A percentile compares a stretch with the other conserved stretches of the same genome.
Conservation (phyloP, 2,888 invertebrate species). For the Cosmopolites sordidus region DNA sequence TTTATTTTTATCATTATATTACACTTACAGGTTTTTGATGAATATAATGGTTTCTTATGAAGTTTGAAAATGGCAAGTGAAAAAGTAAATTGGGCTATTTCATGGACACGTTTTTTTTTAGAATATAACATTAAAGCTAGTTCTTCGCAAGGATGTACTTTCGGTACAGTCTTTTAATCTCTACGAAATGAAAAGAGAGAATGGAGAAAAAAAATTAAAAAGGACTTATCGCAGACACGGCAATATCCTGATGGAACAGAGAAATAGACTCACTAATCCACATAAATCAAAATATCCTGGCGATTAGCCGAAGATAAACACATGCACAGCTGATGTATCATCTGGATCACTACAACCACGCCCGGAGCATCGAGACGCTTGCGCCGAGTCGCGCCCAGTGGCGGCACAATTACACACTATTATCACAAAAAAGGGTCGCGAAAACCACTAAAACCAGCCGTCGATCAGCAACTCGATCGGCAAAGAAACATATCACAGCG, state of each 20-base stretch:
- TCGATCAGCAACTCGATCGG: constrained; percentile 24
- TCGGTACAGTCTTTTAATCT: constrained; percentile 27
- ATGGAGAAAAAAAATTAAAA: too few species aligned
- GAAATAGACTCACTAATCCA: constrained; percentile 16
- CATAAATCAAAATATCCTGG: constrained; percentile 23
- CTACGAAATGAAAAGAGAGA: constrained; percentile 21
- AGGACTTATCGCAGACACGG: constrained; percentile 20
- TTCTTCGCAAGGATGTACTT: constrained; percentile 17
- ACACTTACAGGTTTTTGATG: too few species aligned
- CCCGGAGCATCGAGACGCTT: constrained; percentile 44
- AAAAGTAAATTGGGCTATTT: too few species aligned
- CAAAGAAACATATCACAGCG: constrained; percentile 42
- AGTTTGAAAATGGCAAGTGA: too few species aligned
- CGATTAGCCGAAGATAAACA: constrained; percentile 31
- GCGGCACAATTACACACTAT: constrained; percentile 47
- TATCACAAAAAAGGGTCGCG: constrained; percentile 48
- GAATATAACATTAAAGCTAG: neutral
- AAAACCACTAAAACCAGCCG: constrained; percentile 39
- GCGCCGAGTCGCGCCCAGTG: constrained; percentile 32
- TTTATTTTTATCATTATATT: too few species aligned
- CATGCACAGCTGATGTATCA: constrained; percentile 45
- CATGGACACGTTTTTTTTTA: too few species aligned
- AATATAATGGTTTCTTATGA: too few species aligned
- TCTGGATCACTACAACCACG: constrained; percentile 48
- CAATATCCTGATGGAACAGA: constrained; percentile 9